Evolutionary conservation across 2,797 vertebrate genomes (phyloP), one percentile per base, ranked within the genome.

Genomic region (Percopsis omiscomaycus): DNA sequence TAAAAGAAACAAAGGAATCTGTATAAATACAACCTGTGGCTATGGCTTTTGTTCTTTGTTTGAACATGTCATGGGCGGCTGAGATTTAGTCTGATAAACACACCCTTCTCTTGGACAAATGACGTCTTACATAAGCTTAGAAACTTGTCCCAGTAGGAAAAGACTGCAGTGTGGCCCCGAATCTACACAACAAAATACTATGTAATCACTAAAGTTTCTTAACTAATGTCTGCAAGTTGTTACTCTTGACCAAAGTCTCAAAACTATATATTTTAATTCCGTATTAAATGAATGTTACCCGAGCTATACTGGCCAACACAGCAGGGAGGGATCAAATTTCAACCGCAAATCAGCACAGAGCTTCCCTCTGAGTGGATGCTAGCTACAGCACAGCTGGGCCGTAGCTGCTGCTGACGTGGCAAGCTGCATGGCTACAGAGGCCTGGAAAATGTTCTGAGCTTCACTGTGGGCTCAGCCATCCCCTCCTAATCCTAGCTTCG

Each of bases 331-430:
- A 27, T 85, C 78, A 15, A 45, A 59, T 82, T 86, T 72, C 81
- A 75, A 22, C 46, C 1, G 46, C 0, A 13, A 45, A 16, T 68
- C 69, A 69, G 59, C 15, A 3, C 48, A 61, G 30, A 70, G 66
- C 70, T 60, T 50, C 52, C 37, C 28, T 73, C 61, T 49, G 64
- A 73, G 60, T 65, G 66, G 66, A 61, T 6, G 6, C 55, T 14
- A 56, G 59, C 59, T 73, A 50, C 55, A 70, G 74, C 42, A 61
- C 60, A 73, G 65, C 63, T 58, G 5, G 60, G 53, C 59, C 66
- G 65, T 15, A 5, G 49, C 56, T 6, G 52, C 71, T 88, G 88
- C 79, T 78, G 84, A 91, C 80, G 85, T 91, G 90, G 87, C 83
- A 3, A 49, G n/a, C 48, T 80, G 84, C 75, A 78, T 77, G 83